Conservation (phyloP, 1,140 invertebrate genomes). For the Scaptomyza hsui region DNA sequence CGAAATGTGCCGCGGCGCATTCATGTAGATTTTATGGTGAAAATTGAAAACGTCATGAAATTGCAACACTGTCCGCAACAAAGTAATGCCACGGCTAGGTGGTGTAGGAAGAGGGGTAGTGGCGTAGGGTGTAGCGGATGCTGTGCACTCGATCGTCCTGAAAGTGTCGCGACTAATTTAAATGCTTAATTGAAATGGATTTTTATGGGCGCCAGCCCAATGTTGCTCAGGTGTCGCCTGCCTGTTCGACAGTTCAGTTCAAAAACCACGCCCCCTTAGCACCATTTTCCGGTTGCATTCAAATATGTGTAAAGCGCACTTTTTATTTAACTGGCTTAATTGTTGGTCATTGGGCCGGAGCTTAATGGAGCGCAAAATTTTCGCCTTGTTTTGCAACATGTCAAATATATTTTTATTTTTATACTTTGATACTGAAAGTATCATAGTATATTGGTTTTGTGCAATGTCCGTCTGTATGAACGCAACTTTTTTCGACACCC, state of each 20-base stretch:
- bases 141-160: constrained; percentile 38
- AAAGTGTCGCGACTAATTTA: constrained; percentile 83
- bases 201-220: constrained; percentile 71
- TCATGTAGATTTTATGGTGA: constrained; percentile 82
- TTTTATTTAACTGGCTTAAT: constrained; percentile 82
- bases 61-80: constrained; percentile 67
- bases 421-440: too few species aligned
- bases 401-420: too few species aligned
- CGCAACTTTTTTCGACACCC: too few species aligned
- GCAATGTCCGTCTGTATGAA: too few species aligned
- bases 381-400: constrained; percentile 5
- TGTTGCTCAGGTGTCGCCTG: constrained; percentile 61
- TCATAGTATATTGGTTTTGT: too few species aligned
- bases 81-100: constrained; percentile 46
- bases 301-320: constrained; percentile 76
- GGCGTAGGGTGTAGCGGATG: not conserved
- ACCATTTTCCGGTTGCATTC: constrained; percentile 5
- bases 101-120: too few species aligned
- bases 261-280: not conserved
- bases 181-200: constrained; percentile 83
- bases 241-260: constrained; percentile 31
- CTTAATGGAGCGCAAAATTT: constrained; percentile 75
- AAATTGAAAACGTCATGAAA: constrained; percentile 83
- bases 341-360: constrained; percentile 56
- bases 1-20: constrained; percentile 60